These are phyloP conservation scores for Patella depressa DNA, from an alignment of 2,888 invertebrate genomes.

Conservation along the genomic window DNA sequence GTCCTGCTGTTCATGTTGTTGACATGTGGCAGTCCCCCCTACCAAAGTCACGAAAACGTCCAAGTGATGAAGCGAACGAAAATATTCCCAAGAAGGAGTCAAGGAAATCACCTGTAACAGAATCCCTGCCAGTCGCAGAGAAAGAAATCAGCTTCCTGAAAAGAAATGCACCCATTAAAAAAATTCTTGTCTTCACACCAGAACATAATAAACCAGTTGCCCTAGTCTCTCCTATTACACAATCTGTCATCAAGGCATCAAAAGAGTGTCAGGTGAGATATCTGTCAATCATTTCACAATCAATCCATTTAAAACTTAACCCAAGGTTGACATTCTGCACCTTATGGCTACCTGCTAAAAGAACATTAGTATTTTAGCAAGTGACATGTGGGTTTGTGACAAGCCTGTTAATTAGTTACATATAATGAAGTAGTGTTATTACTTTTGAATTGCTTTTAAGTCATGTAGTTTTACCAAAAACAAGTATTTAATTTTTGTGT, in stretches of 20 bases:
- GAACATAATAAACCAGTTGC: conserved; percentile 44
- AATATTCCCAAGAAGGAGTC: conserved; percentile 31
- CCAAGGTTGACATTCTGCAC: not conserved
- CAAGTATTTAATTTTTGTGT: not conserved
- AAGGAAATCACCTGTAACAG: conserved; percentile 27
- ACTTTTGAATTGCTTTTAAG: too few species aligned
- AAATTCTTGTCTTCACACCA: conserved; percentile 42
- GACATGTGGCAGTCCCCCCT: conserved; percentile 46
- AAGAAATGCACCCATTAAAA: conserved; percentile 26
- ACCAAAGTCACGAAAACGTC: conserved; percentile 37
- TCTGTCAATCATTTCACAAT: not conserved
- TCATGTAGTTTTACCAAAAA: too few species aligned
- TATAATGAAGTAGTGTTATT: too few species aligned
- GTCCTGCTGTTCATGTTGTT: conserved; percentile 54
- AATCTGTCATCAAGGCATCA: conserved; percentile 42
- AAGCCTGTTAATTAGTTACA: too few species aligned
- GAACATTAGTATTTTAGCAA: not conserved
- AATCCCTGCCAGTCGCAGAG: conserved; percentile 41
- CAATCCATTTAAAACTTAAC: not conserved
- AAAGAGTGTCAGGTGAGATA: conserved; percentile 38
- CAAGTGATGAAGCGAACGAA: conserved; percentile 37
- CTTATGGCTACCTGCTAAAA: not conserved
- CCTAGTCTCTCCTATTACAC: conserved; percentile 54
- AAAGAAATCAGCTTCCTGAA: conserved; percentile 45
- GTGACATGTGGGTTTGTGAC: too few species aligned